These are phyloP conservation scores for Lithobates pipiens DNA, from an alignment of 2,797 vertebrate genomes.

Conservation along the genomic window DNA sequence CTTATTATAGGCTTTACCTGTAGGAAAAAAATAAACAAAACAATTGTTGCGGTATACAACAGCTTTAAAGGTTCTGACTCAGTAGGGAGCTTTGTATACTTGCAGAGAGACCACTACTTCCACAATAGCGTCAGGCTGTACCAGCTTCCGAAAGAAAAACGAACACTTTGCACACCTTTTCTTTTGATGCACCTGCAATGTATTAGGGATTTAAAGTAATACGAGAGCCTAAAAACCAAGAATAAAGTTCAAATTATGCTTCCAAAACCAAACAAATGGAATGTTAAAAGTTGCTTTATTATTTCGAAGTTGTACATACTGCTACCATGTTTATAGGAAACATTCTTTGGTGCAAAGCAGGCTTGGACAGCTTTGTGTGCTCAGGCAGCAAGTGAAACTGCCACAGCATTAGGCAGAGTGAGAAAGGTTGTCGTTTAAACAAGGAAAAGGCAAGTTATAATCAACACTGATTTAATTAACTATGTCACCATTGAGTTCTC, in stretches of 20 bases:
- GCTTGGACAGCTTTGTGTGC: neutral
- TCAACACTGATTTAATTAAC: conserved; percentile 28
- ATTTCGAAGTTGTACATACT: conserved; percentile 24
- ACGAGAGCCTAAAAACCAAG: neutral
- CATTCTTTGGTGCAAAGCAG: conserved; percentile 53
- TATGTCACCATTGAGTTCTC: neutral
- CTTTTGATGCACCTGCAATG: too few relatives aligned
- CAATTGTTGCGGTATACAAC: too few relatives aligned
- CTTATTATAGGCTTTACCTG: too few relatives aligned
- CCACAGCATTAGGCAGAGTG: neutral
- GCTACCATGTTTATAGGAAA: conserved; percentile 21
- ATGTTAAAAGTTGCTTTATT: conserved; percentile 7
- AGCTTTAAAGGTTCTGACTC: too few relatives aligned
- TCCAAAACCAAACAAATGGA: neutral
- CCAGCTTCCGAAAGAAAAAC: too few relatives aligned
- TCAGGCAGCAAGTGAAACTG: neutral
- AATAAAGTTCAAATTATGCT: neutral
- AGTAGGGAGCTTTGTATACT: too few relatives aligned
- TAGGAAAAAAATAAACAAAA: too few relatives aligned
- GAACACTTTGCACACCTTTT: too few relatives aligned
- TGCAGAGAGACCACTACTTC: too few relatives aligned
- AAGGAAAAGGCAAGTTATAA: conserved; percentile 1
- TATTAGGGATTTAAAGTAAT: too few relatives aligned
- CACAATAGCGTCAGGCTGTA: too few relatives aligned
- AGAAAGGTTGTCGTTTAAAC: neutral